These are phyloP conservation scores for Phytoseiulus persimilis DNA, from an alignment of 2,888 invertebrate species.

Conservation along the genomic window DNA sequence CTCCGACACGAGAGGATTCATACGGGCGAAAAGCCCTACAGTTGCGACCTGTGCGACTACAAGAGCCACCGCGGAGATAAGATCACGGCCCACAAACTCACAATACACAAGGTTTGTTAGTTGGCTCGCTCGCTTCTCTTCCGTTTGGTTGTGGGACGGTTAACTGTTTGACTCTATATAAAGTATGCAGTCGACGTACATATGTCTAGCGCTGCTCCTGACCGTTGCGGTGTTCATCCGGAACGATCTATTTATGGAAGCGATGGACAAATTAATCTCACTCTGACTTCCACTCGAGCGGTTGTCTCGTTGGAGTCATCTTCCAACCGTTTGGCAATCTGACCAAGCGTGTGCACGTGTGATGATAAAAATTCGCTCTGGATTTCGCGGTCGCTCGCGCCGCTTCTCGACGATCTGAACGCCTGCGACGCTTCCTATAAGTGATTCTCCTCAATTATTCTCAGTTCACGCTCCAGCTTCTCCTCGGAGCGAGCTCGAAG, in stretches of 20 bases:
- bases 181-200: neutral
- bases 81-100: constrained; percentile 26
- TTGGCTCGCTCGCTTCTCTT: neutral
- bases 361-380: too few species aligned
- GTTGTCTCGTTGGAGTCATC: neutral
- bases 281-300: neutral
- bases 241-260: neutral
- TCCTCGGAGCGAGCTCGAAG: too few species aligned
- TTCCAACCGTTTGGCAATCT: neutral
- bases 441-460: too few species aligned
- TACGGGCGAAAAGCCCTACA: constrained; percentile 14
- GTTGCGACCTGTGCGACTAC: constrained; percentile 29
- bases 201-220: neutral
- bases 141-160: neutral
- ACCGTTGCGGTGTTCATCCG: neutral
- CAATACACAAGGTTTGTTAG: constrained; percentile 16
- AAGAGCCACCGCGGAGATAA: constrained; percentile 34
- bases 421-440: too few species aligned
- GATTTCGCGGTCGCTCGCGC: too few species aligned
- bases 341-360: neutral
- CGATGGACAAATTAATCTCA: neutral
- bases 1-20: constrained; percentile 30
- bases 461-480: too few species aligned
- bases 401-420: too few species aligned
- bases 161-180: neutral